phyloP scores from a whole-genome alignment of 2,888 invertebrate genomes.

The Nomada fabriciana region DNA sequence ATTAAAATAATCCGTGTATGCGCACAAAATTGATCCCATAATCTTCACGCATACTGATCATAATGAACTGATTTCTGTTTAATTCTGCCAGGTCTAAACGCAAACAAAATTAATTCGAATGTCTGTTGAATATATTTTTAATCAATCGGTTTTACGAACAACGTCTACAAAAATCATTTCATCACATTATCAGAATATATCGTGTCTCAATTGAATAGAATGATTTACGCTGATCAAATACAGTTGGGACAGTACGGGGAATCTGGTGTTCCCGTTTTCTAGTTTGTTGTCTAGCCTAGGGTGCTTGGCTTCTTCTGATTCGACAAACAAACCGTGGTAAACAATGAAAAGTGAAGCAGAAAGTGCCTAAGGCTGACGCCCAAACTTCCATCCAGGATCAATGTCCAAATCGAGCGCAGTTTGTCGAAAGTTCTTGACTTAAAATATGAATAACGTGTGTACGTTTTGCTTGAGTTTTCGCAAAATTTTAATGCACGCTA shows the following conservation, averaged over 20 bases:
- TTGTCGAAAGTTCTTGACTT: background rate
- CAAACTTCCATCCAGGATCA: background rate
- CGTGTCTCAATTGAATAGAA: background rate
- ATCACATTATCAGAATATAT: background rate
- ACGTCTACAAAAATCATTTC: too few species aligned
- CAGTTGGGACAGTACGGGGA: background rate
- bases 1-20: conserved; percentile 4
- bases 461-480: background rate
- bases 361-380: background rate
- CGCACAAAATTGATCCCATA: background rate
- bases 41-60: background rate
- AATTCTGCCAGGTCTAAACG: too few species aligned
- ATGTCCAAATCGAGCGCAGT: background rate
- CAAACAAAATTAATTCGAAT: too few species aligned
- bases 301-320: background rate
- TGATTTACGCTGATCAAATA: background rate
- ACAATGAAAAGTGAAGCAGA: conserved; percentile 3
- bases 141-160: too few species aligned
- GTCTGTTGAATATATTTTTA: too few species aligned
- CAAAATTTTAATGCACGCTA: background rate
- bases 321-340: conserved; percentile 14
- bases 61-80: background rate
- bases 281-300: background rate
- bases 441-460: background rate
- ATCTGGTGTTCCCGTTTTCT: background rate